phyloP scores from a whole-genome alignment of 2,797 vertebrate genomes.

The Antennarius maculatus region DNA sequence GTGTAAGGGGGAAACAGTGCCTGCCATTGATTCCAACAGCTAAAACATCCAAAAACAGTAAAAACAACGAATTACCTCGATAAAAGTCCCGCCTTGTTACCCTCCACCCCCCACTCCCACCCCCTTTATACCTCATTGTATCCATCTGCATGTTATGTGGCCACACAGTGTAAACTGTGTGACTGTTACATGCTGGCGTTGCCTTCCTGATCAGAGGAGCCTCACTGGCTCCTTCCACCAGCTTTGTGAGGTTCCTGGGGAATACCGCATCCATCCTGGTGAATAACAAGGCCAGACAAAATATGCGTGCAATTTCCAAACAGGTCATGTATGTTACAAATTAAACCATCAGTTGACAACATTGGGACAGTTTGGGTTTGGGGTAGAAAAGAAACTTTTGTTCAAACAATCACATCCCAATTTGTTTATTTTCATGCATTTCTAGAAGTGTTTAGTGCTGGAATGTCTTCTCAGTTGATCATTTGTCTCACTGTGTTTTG shows the following conservation, averaged over 20 bases:
- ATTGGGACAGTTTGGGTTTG: constrained; percentile 51
- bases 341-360: constrained; percentile 77
- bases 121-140: constrained; percentile 51
- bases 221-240: constrained; percentile 52
- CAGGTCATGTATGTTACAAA: constrained; percentile 78
- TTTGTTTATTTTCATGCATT: constrained; percentile 61
- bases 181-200: constrained; percentile 71
- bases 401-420: constrained; percentile 57
- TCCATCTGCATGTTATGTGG: constrained; percentile 72
- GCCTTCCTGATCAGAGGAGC: constrained; percentile 77
- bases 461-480: constrained; percentile 55
- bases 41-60: constrained; percentile 55
- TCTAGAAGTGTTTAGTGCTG: constrained; percentile 40
- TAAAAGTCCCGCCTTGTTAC: constrained; percentile 46
- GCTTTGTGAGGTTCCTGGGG: constrained; percentile 80
- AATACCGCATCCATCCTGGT: constrained; percentile 75
- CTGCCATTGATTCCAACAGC: constrained; percentile 49
- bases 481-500: constrained; percentile 66
- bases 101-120: constrained; percentile 3
- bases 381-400: constrained; percentile 52
- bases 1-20: constrained; percentile 42
- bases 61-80: constrained; percentile 68
- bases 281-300: constrained; percentile 81
- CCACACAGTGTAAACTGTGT: constrained; percentile 80
- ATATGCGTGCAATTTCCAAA: constrained; percentile 82